phyloP scores from a whole-genome alignment of 2,113 vertebrate genomes.

The Actenoides lindsayi region DNA sequence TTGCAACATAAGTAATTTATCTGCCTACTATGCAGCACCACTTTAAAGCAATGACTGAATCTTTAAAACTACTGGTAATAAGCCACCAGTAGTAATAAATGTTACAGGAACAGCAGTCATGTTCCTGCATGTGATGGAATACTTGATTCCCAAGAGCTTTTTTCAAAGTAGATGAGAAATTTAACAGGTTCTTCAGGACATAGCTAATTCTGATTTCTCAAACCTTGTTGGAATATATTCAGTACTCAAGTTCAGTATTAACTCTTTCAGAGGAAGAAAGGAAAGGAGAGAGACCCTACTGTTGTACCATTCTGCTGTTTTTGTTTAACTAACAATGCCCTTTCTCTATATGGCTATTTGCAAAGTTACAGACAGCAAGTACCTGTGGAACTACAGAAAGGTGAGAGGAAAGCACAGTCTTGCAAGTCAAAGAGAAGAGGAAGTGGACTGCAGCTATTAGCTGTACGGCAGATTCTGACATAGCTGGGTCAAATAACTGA shows the following conservation, averaged over 20 bases:
- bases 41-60: background rate
- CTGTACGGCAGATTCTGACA: background rate
- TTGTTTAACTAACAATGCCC: background rate
- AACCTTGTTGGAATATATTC: background rate
- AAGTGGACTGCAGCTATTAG: background rate
- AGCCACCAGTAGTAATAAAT: background rate
- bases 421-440: background rate
- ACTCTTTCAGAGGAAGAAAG: background rate
- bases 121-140: background rate
- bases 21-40: background rate
- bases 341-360: background rate
- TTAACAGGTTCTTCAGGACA: background rate
- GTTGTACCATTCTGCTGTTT: background rate
- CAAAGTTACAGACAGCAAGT: background rate
- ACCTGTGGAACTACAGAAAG: background rate
- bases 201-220: background rate
- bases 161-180: background rate
- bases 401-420: background rate
- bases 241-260: background rate
- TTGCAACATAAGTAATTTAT: background rate
- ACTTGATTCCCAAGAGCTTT: background rate
- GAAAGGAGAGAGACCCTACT: background rate
- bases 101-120: background rate
- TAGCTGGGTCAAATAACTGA: background rate
- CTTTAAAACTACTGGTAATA: background rate